These are phyloP conservation scores for Cirrhinus molitorella DNA, from an alignment of 2,797 vertebrate genomes.

Conservation along the genomic window DNA sequence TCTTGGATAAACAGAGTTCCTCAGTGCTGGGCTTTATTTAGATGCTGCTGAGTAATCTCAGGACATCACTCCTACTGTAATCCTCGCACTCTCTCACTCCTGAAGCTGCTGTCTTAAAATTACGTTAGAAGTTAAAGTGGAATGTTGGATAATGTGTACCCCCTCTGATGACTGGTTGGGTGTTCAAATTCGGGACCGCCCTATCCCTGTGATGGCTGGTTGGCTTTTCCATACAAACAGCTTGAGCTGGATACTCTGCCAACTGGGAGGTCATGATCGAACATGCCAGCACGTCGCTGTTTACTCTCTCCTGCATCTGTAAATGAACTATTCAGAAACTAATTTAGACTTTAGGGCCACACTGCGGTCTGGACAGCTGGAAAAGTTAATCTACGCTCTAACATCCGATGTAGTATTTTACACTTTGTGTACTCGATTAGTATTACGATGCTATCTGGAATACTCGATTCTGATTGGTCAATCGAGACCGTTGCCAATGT, in stretches of 20 bases:
- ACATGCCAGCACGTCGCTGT: not conserved
- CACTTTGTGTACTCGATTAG: no score
- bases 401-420: no score
- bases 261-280: constrained; percentile 19
- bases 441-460: not conserved
- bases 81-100: constrained; percentile 38
- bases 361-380: not conserved
- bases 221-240: not conserved
- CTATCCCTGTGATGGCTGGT: not conserved
- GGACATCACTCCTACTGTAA: constrained; percentile 64
- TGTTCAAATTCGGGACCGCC: constrained; percentile 19
- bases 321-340: not conserved
- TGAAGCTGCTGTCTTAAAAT: constrained; percentile 16
- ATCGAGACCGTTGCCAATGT: not conserved
- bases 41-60: constrained; percentile 68
- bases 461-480: not conserved
- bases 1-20: constrained; percentile 48
- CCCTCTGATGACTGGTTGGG: constrained; percentile 17
- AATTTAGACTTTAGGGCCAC: not conserved
- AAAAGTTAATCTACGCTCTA: not conserved
- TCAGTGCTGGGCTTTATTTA: constrained; percentile 68
- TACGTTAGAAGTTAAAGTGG: not conserved
- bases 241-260: constrained; percentile 8
- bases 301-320: not conserved
- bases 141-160: not conserved